phyloP scores from a whole-genome alignment of 2,113 vertebrate species.

The Ifrita kowaldi region DNA sequence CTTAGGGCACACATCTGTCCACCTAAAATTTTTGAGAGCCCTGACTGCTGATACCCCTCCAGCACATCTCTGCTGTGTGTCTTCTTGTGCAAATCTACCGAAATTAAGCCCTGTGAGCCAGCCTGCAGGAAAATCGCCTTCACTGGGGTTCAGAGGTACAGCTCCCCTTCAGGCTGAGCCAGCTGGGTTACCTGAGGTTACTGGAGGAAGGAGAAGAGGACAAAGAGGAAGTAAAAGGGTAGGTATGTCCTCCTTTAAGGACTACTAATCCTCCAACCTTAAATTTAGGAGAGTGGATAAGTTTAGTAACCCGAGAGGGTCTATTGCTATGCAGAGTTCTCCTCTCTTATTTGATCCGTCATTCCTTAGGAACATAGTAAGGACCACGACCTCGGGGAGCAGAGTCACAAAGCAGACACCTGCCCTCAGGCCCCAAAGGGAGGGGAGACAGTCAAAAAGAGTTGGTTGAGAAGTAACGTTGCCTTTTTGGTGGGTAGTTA shows the following conservation, averaged over 20 bases:
- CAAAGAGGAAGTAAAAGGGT: conserved; percentile 18
- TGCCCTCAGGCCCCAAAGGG: not conserved
- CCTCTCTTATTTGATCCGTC: not conserved
- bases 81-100: not conserved
- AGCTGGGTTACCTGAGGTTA: not conserved
- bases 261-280: conserved; percentile 44
- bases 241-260: not conserved
- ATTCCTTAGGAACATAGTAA: not conserved
- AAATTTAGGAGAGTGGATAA: conserved; percentile 27
- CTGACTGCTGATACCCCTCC: too few relatives aligned
- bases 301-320: not conserved
- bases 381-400: not conserved
- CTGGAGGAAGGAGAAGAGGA: not conserved
- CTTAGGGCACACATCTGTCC: not conserved
- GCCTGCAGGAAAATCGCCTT: fast-evolving
- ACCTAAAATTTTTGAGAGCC: not conserved
- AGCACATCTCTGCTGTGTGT: not conserved
- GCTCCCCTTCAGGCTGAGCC: not conserved
- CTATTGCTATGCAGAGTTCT: not conserved
- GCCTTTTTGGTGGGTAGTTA: not conserved
- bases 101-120: not conserved
- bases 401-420: not conserved
- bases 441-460: not conserved
- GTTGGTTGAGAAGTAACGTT: not conserved
- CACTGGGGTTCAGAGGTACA: not conserved